Base-by-base conservation (phyloP, 2,888 invertebrate genomes). In the Pocota personata region DNA sequence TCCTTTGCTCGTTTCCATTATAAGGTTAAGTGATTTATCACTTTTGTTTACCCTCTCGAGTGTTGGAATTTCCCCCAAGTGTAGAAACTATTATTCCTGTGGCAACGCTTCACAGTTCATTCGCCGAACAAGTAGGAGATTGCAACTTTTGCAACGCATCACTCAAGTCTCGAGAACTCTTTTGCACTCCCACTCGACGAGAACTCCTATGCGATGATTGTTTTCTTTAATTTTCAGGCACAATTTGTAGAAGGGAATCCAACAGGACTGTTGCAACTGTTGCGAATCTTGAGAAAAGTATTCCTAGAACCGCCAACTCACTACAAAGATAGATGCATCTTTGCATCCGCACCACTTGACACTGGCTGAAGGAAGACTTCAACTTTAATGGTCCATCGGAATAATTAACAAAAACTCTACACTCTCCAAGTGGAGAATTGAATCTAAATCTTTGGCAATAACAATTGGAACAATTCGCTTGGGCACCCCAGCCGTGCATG, bases 11-110 rank as follows among this genome's bases (percentile, higher is more conserved):
- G 52, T 40, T 57, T 73, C 46, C 40, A 62, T 72, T 83, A 57
- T 62, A 67, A 72, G 67, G 78, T 67, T 83, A 78, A 83, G 83
- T 83, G 83, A 83, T 83, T 83, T 83, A 78, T 83, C 72, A 83
- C 79, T 46, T 78, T 78, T 83, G 73, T 73, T 83, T 73, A 83
- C 83, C 77, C 77, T 77, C 82, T 77, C 24, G 35, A 43, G 46
- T 58, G 37, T 32, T 72, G 73, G 73, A 67, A 73, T 66, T 82
- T 50, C n/a, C 35, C 55, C 16, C 58, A 19, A 60, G 55, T 62
- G 37, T 5, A 48, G 24, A 48, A 69, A 35, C 46, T 46, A 57
- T 58, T 72, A 64, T 64, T 37, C 14, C 66, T 43, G 24, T 12
- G 8, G 37, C 30, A 50, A 55, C 24, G n/a, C 55, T 82, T 64